Evolutionary conservation across 2,888 invertebrate genomes (phyloP).

Genomic region (Dasysyrphus albostriatus): DNA sequence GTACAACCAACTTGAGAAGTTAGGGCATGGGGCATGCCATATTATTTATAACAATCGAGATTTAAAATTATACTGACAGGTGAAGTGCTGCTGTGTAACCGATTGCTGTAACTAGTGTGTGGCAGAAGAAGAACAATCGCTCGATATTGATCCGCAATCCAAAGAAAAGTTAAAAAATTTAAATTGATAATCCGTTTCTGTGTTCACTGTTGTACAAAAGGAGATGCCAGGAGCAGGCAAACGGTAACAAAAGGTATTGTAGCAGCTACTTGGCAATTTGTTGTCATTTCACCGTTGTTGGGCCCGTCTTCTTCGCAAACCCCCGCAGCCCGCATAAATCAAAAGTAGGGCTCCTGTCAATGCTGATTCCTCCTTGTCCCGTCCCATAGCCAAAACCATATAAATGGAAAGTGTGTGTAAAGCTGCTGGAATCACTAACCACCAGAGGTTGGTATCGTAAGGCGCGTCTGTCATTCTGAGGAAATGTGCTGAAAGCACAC

Average conservation of each 20-base stretch:
- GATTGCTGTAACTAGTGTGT: constrained; percentile 11
- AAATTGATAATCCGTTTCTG: constrained; percentile 69
- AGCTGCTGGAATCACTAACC: constrained; percentile 12
- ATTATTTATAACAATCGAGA: constrained; percentile 74
- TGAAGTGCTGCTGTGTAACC: constrained; percentile 61
- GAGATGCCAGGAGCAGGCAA: constrained; percentile 7
- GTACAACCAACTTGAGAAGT: constrained; percentile 44
- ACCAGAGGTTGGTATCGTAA: constrained; percentile 36
- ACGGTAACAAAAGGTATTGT: constrained; percentile 63
- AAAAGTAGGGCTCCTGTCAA: constrained; percentile 49
- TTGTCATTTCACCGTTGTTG: constrained; percentile 66
- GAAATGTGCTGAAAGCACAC: constrained; percentile 55
- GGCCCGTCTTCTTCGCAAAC: constrained; percentile 46
- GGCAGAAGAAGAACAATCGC: constrained; percentile 63
- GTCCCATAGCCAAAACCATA: constrained; percentile 43
- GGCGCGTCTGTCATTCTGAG: constrained; percentile 33
- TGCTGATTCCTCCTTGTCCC: constrained; percentile 5
- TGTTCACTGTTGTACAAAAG: neutral
- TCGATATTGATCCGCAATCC: constrained; percentile 69
- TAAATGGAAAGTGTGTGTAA: constrained; percentile 9
- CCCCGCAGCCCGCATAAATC: constrained; percentile 70
- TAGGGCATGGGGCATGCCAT: constrained; percentile 58
- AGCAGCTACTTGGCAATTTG: constrained; percentile 69
- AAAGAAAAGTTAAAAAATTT: constrained; percentile 68
- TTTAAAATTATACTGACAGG: constrained; percentile 72